phyloP scores from a whole-genome alignment of 2,888 invertebrate genomes.

The Panorpa germanica region DNA sequence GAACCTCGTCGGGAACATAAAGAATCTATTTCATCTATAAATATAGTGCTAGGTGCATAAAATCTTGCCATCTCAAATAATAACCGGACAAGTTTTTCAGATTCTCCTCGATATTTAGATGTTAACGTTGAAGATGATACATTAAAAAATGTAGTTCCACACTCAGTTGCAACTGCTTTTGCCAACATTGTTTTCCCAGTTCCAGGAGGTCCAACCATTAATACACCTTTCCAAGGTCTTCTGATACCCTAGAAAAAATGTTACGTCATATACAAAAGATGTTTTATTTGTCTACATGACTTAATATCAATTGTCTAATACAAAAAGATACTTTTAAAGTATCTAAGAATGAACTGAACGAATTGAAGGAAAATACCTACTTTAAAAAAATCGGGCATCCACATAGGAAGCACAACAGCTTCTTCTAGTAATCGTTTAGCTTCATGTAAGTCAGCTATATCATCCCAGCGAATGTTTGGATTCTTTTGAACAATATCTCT shows the following conservation, averaged over 20 bases:
- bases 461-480: constrained; percentile 66
- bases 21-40: constrained; percentile 81
- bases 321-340: not conserved
- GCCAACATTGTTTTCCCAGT: constrained; percentile 70
- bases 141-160: constrained; percentile 74
- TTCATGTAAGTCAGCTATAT: constrained; percentile 53
- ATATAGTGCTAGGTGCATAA: constrained; percentile 78
- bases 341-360: not conserved
- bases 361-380: constrained; percentile 20
- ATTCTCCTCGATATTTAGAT: constrained; percentile 81
- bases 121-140: constrained; percentile 74
- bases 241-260: constrained; percentile 40
- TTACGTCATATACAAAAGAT: constrained; percentile 7
- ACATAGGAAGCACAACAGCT: constrained; percentile 69
- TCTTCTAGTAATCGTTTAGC: constrained; percentile 65
- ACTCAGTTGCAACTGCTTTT: constrained; percentile 78
- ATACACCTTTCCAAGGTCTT: constrained; percentile 61
- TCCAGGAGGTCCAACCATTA: constrained; percentile 42
- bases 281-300: not conserved
- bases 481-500: constrained; percentile 68
- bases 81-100: constrained; percentile 69
- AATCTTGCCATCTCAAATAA: constrained; percentile 73
- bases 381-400: constrained; percentile 80
- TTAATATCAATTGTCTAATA: not conserved
- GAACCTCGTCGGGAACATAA: constrained; percentile 65